Base-by-base conservation (phyloP, 2,113 vertebrate species). In the Chrysochloris asiatica region DNA sequence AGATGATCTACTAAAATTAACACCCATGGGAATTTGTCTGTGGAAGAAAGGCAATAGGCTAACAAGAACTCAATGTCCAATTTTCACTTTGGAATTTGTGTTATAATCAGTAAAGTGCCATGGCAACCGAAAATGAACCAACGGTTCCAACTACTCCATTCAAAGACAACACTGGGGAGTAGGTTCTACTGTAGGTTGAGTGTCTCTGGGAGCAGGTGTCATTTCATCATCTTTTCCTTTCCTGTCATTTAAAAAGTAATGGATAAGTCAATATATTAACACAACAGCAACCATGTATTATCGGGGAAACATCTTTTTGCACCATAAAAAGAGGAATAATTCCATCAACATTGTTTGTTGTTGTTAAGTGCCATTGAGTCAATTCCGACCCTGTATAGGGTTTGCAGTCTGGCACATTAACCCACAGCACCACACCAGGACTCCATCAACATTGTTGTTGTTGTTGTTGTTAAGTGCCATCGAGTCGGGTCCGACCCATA, bases 231-330 rank as follows among this genome's bases (percentile, higher is more conserved):
- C 3, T 50, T 50, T 38, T 85, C 13, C 26, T 36, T 12, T 19
- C 12, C 43, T 2, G 22, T 16, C 22, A 54, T 69, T 90, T 92
- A 82, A 88, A 93, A 92, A 45, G 19, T n/a, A n/a, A 67, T 56
- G 84, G 26, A 67, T 65, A 93, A 86, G 69, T 75, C 22, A 93
- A 61, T 85, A 61, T 7, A 65, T 36, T 45, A n/a, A n/a, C n/a
- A n/a, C n/a, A n/a, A n/a, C n/a, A n/a, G n/a, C n/a, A n/a, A n/a
- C n/a, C n/a, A n/a, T n/a, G n/a, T n/a, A n/a, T n/a, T n/a, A n/a
- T n/a, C n/a, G n/a, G n/a, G n/a, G n/a, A n/a, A n/a, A n/a, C n/a
- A n/a, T n/a, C n/a, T 56, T 56, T 79, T n/a, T 87, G 61, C 19
- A 79, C 8, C 9, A 9, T 22, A 80, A 28, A 88, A 88, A 90